These are phyloP conservation scores for Orius laevigatus DNA, from an alignment of 1,140 invertebrate genomes.

Conservation along the genomic window DNA sequence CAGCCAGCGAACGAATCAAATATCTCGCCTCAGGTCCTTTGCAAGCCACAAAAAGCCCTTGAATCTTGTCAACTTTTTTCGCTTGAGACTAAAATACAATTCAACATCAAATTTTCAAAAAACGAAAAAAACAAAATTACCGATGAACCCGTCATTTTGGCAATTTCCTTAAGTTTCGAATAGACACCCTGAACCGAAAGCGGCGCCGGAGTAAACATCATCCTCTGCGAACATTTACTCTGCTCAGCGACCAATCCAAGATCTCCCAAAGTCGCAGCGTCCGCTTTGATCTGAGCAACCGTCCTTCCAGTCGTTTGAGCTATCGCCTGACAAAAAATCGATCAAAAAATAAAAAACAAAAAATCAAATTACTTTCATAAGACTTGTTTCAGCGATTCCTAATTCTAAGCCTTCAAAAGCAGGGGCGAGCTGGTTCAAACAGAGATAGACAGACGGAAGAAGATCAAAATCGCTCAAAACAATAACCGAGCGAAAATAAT, in stretches of 20 bases:
- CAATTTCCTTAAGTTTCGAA: constrained; percentile 76
- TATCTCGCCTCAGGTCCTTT: constrained; percentile 78
- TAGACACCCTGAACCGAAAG: constrained; percentile 59
- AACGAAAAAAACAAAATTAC: constrained; percentile 31
- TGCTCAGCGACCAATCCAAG: constrained; percentile 84
- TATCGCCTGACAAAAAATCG: constrained; percentile 39
- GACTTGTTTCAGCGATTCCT: constrained; percentile 82
- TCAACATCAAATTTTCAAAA: constrained; percentile 10
- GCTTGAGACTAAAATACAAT: constrained; percentile 42
- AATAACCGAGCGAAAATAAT: constrained; percentile 88
- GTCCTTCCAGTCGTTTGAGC: constrained; percentile 81
- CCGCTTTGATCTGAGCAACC: constrained; percentile 68
- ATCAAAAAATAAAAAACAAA: constrained; percentile 1
- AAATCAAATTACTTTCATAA: constrained; percentile 52
- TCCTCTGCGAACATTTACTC: constrained; percentile 74
- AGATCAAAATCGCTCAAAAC: constrained; percentile 76
- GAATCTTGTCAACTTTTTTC: constrained; percentile 88
- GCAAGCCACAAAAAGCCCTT: constrained; percentile 84
- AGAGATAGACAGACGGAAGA: constrained; percentile 79
- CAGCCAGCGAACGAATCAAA: constrained; percentile 78
- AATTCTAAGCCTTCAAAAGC: constrained; percentile 80
- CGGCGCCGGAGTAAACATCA: constrained; percentile 62
- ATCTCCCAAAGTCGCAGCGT: constrained; percentile 68
- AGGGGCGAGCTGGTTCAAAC: constrained; percentile 87
- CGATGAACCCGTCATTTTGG: constrained; percentile 63